Percentiles rank a stretch among this genome's conserved stretches.
These are phyloP conservation scores for Sebastes ruberrimus DNA, from an alignment of 2,797 vertebrate genomes.

Conservation along the genomic window DNA sequence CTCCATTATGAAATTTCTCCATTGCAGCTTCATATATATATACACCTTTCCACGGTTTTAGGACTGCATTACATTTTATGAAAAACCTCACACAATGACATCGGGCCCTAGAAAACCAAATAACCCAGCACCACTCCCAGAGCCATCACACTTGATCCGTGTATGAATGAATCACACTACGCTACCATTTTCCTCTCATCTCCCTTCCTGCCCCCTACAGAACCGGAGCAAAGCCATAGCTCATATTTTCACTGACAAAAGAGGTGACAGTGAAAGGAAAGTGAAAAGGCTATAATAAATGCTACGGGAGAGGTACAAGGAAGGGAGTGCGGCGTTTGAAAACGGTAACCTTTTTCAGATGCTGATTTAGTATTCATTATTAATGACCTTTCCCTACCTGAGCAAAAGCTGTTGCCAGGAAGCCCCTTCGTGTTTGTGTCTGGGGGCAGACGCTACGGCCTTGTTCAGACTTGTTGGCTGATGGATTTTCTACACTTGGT, in stretches of 20 bases:
- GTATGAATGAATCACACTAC: conserved; percentile 71
- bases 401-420: conserved; percentile 72
- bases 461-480: conserved; percentile 69
- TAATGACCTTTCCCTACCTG: conserved; percentile 80
- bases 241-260: conserved; percentile 75
- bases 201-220: conserved; percentile 63
- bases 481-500: conserved; percentile 62
- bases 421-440: conserved; percentile 68
- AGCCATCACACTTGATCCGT: conserved; percentile 72
- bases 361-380: conserved; percentile 81
- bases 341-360: conserved; percentile 78
- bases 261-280: conserved; percentile 73
- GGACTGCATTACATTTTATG: conserved; percentile 59
- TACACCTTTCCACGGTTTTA: conserved; percentile 45
- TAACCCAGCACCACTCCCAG: conserved; percentile 60
- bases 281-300: conserved; percentile 78
- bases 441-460: conserved; percentile 57
- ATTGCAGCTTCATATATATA: conserved; percentile 10
- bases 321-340: conserved; percentile 61
- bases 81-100: conserved; percentile 65
- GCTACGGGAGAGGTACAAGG: conserved; percentile 70
- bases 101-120: conserved; percentile 56
- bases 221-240: conserved; percentile 64
- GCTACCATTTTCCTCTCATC: conserved; percentile 69
- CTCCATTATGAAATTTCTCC: conserved; percentile 35